Evolutionary conservation across 2,113 vertebrate species (phyloP).

Genomic region (Athene cunicularia): DNA sequence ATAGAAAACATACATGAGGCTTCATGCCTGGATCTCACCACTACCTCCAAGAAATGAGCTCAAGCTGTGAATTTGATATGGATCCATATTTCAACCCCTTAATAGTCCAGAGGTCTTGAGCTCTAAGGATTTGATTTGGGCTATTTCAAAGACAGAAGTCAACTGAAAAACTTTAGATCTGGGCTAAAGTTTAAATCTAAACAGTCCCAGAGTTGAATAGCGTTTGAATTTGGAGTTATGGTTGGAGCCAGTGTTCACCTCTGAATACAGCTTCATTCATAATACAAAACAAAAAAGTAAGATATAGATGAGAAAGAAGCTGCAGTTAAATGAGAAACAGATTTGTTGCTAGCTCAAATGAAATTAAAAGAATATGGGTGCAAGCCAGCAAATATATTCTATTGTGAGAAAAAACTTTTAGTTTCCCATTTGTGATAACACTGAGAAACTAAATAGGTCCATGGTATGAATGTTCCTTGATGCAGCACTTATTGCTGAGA

Average conservation of each 20-base stretch:
- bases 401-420: slow-evolving; percentile 42
- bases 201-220: not conserved
- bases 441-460: not conserved
- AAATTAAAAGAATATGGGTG: not conserved
- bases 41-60: not conserved
- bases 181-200: not conserved
- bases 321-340: slow-evolving; percentile 43
- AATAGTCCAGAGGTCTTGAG: not conserved
- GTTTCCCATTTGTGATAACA: slow-evolving; percentile 45
- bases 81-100: not conserved
- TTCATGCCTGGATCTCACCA: not conserved
- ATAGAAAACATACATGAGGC: not conserved
- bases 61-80: slow-evolving; percentile 1
- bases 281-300: not conserved
- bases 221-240: not conserved
- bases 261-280: not conserved
- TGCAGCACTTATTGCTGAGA: not conserved
- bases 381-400: not conserved
- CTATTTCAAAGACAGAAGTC: not conserved
- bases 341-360: not conserved
- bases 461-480: not conserved
- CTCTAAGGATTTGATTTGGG: not conserved
- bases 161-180: not conserved
- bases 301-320: not conserved
- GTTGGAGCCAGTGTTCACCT: not conserved